These are phyloP conservation scores for Stegostoma tigrinum DNA, from an alignment of 2,113 vertebrate genomes.

Conservation along the genomic window DNA sequence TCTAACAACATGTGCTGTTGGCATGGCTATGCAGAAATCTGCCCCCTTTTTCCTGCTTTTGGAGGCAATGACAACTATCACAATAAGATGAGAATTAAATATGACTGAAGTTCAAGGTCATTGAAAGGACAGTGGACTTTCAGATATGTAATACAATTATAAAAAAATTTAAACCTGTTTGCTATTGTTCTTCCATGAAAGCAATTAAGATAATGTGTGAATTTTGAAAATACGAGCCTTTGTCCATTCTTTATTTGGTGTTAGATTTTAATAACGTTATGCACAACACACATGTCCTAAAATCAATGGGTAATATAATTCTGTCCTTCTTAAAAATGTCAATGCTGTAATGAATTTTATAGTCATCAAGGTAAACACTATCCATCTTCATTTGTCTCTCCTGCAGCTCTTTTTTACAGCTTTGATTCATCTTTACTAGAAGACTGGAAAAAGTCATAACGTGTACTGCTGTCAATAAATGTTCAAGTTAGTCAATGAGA, in stretches of 20 bases:
- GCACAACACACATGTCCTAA: not conserved
- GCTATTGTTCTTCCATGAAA: not conserved
- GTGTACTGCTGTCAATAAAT: too few species aligned
- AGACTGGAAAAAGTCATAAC: too few species aligned
- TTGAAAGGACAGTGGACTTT: not conserved
- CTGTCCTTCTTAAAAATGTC: not conserved
- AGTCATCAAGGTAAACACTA: not conserved
- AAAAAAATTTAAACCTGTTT: not conserved
- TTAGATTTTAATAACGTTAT: not conserved
- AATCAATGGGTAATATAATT: not conserved
- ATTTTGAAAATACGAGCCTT: not conserved
- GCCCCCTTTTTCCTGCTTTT: not conserved
- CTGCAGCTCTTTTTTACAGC: too few species aligned
- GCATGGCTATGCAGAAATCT: not conserved
- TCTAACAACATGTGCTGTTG: not conserved
- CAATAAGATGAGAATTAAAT: not conserved
- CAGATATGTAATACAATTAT: not conserved
- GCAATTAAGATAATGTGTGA: not conserved
- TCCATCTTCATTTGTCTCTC: too few species aligned
- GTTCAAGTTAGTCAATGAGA: too few species aligned
- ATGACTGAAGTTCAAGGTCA: not conserved
- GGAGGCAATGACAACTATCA: not conserved
- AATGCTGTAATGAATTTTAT: not conserved
- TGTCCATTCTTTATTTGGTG: not conserved
- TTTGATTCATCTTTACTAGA: too few species aligned